Evolutionary conservation across 2,797 vertebrate species (phyloP), one percentile per base, ranked within the genome.

Genomic region (Perodicticus potto): DNA sequence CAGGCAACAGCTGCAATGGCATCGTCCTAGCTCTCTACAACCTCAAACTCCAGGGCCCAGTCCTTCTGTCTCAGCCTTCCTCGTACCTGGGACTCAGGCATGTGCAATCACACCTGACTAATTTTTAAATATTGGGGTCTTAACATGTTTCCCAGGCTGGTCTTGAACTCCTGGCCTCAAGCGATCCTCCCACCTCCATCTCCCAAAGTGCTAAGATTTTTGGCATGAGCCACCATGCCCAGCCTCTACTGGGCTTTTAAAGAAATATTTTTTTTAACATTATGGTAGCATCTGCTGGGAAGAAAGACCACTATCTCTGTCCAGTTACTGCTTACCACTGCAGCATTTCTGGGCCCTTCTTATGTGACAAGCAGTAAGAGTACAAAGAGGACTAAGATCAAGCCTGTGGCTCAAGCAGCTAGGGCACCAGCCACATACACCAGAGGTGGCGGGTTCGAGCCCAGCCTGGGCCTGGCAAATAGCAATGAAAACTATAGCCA

Each of bases 201-300:
- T 67, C 29, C 32, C 3, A 67, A 67, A 67, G 32, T 67, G 65
- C 32, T 67, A n/a, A 32, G 29, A 67, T 16, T n/a, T 8, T 3
- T 67, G 65, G 32, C 65, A n/a, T n/a, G 32, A 67, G 32, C 32
- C 65, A n/a, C 65, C 32, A 7, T 67, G 65, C 65, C 65, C 65
- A 67, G 65, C 65, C 65, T 67, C n/a, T 29, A 74, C 0, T 84
- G 25, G 29, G 1, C 34, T 78, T 63, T 57, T 80, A 89, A 81
- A 67, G 32, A 69, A 80, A 87, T 40, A 57, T 82, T 63, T 92
- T 72, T 65, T 89, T 90, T 86, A 77, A 91, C 22, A 95, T 88
- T 77, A 86, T 27, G 34, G 1, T 77, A 77, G 12, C 49, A 87
- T 14, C 34, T 67, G 32, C 5, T 85, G 57, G 73, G 85, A 94